Base-by-base conservation (phyloP, 2,888 invertebrate species). In the Aphelenchoides bicaudatus region DNA sequence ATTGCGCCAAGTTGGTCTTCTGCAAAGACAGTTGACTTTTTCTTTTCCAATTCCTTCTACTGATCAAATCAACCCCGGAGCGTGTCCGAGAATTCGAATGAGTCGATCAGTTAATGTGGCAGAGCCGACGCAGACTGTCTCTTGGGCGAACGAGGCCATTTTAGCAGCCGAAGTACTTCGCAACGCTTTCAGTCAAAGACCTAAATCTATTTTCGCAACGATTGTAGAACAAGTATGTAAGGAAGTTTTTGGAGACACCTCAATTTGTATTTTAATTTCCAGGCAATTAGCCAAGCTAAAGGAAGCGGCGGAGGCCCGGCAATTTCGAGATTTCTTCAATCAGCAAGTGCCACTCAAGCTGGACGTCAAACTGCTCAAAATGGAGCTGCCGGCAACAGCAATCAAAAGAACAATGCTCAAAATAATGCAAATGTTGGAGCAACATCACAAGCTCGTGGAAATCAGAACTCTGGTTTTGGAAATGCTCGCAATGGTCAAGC, bases 1-100 rank as follows among this genome's bases (percentile, higher is more conserved):
- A 34, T 58, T 76, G 13, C 58, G 59, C 4, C 68, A 69, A 43
- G 62, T 74, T 21, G 72, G 74, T 16, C 52, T 75, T 10, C 28
- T 48, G 25, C 30, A 30, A 27, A 51, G 53, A 25, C 19, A 29
- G 25, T 59, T 53, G 2, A 52, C 28, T 4, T 69, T 65, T 23
- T 58, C 63, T 5, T 67, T 67, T 39, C 53, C 65, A n/a, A 39
- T 67, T 16, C 62, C 62, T 10, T 27, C 46, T n/a, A 39, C 56
- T 13, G 48, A 61, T 31, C 37, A 49, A 30, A 27, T 49, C 25
- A 39, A 29, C 8, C 66, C 66, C 6, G 23, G 31, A 3, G 47
- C 47, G 23, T 65, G 65, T 38, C 61, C 53, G 1, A 50, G 67
- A 19, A 29, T 67, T 6, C 52, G 68, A 21, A 30, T 66, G 10